Percentiles rank a stretch among this genome's conserved stretches.
Evolutionary conservation across 2,797 vertebrate species (phyloP).

Genomic region (Pseudochirops cupreus): DNA sequence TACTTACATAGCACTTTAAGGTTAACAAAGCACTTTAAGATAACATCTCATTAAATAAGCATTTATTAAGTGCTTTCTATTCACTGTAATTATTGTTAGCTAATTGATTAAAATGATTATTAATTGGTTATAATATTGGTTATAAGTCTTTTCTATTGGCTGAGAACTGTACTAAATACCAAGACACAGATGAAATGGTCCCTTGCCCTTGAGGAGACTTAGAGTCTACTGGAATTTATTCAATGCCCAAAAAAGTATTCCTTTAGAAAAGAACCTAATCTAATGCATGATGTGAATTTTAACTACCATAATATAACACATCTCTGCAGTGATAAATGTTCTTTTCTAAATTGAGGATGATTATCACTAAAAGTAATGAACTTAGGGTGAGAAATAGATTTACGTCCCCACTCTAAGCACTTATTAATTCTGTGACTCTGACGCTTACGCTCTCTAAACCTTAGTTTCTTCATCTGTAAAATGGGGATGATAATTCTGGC

Average conservation of each 20-base stretch:
- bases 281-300: background rate
- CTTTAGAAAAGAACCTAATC: constrained; percentile 3
- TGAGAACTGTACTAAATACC: background rate
- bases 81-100: too few species aligned
- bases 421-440: too few species aligned
- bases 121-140: too few species aligned
- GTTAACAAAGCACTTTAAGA: background rate
- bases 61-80: background rate
- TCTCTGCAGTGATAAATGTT: constrained; percentile 42
- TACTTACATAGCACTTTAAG: background rate
- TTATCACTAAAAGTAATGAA: constrained; percentile 10
- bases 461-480: background rate
- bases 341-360: constrained; percentile 16
- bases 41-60: background rate
- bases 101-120: too few species aligned
- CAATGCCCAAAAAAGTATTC: constrained; percentile 26
- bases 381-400: background rate
- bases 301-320: background rate
- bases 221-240: constrained; percentile 3
- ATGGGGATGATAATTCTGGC: background rate
- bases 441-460: background rate
- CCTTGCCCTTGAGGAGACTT: background rate
- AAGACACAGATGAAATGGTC: background rate
- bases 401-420: background rate
- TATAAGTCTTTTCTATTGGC: background rate